phyloP scores from a whole-genome alignment of 2,797 vertebrate species.

The Sebastes trivittatus region DNA sequence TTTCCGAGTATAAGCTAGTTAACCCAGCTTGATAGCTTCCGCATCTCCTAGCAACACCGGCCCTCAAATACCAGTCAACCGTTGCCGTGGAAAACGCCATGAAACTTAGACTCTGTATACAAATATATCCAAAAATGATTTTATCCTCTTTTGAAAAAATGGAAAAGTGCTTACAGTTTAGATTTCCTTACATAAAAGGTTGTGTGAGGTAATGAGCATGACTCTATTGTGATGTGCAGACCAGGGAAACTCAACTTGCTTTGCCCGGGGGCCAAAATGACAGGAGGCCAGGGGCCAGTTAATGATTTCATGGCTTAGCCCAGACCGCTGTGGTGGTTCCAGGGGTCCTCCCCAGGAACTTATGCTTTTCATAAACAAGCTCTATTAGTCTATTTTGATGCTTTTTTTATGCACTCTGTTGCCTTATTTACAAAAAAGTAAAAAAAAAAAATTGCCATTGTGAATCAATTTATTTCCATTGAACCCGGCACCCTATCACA shows the following conservation, averaged over 20 bases:
- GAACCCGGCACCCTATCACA: neutral
- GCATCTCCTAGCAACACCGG: neutral
- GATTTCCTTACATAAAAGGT: neutral
- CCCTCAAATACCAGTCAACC: neutral
- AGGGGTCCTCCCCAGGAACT: neutral
- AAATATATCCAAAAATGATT: neutral
- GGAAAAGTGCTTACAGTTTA: neutral
- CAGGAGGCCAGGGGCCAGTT: neutral
- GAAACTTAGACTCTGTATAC: neutral
- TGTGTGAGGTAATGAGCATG: neutral
- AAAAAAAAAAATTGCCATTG: neutral
- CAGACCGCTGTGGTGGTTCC: too few relatives aligned
- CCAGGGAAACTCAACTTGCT: neutral
- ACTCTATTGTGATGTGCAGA: neutral
- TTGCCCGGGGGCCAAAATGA: neutral
- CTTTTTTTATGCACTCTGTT: neutral
- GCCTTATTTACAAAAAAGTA: neutral
- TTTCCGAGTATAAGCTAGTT: neutral
- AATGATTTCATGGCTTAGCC: neutral
- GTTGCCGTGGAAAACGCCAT: neutral
- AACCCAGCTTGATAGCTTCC: neutral
- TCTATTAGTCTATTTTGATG: neutral
- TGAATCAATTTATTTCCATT: neutral
- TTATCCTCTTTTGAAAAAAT: too few relatives aligned
- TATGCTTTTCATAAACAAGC: neutral